Percentiles rank a stretch among this genome's conserved stretches.
These are phyloP conservation scores for Hydractinia echinata DNA, from an alignment of 30 jellyfish, hydroid and myxozoan species.

Conservation along the genomic window DNA sequence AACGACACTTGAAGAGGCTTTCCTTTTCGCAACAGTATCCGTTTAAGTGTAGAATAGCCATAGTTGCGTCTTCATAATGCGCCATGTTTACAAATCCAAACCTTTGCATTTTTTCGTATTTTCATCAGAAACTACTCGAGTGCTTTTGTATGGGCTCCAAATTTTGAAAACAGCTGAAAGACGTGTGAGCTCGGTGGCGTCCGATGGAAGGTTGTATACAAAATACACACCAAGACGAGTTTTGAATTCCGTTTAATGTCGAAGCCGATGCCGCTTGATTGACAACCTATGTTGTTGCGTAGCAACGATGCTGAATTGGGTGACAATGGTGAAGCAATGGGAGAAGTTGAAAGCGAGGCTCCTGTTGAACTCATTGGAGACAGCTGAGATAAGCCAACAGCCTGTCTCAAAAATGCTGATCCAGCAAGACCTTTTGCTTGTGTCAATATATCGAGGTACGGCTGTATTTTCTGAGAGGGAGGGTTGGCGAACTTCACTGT, in stretches of 20 bases:
- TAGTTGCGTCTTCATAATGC: slow-evolving; percentile 80
- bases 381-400: slow-evolving; percentile 31
- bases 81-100: slow-evolving; percentile 95
- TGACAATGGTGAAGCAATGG: slow-evolving; percentile 50
- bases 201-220: slow-evolving; percentile 93
- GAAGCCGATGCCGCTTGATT: slow-evolving; percentile 25
- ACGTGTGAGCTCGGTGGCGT: slow-evolving; percentile 84
- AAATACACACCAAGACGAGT: slow-evolving; percentile 90
- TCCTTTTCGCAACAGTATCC: slow-evolving; percentile 91
- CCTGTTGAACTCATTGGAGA: slow-evolving; percentile 31
- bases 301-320: slow-evolving; percentile 63
- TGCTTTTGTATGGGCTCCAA: slow-evolving; percentile 96
- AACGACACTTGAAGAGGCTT: slow-evolving; percentile 97
- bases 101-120: slow-evolving; percentile 95
- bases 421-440: slow-evolving; percentile 95
- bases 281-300: slow-evolving; percentile 63
- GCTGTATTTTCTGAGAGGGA: slow-evolving; percentile 81
- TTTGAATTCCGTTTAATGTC: slow-evolving; percentile 41
- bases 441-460: slow-evolving; percentile 73
- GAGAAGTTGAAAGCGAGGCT: slow-evolving; percentile 26
- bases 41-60: slow-evolving; percentile 81
- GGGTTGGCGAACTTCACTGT: slow-evolving; percentile 99
- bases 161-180: slow-evolving; percentile 81
- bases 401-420: slow-evolving; percentile 29
- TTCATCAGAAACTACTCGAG: slow-evolving; percentile 87